Conservation (phyloP, 2,888 invertebrate genomes). For the Encarsia formosa region DNA sequence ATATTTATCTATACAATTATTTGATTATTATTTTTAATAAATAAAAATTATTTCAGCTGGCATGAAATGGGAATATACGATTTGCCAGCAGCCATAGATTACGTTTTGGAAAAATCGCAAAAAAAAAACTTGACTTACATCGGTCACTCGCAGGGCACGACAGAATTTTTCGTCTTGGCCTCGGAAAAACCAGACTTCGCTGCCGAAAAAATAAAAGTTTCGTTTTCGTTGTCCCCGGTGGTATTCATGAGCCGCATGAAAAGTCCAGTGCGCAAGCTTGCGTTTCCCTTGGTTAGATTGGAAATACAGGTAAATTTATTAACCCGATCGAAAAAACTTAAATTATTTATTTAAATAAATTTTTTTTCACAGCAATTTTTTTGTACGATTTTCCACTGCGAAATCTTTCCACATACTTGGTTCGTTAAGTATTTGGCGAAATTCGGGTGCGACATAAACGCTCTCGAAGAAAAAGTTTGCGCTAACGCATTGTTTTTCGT, state of each 20-base stretch:
- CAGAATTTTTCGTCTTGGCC: slow-evolving; percentile 68
- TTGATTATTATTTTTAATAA: too few relatives aligned
- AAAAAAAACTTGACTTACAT: slow-evolving; percentile 40
- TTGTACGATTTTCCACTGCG: slow-evolving; percentile 54
- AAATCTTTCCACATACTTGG: slow-evolving; percentile 62
- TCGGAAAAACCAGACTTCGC: slow-evolving; percentile 63
- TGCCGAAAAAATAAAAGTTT: slow-evolving; percentile 64
- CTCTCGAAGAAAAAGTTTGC: slow-evolving; percentile 59
- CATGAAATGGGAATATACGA: slow-evolving; percentile 87
- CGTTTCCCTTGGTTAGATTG: slow-evolving; percentile 66
- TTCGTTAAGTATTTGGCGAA: slow-evolving; percentile 61
- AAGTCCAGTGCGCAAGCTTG: slow-evolving; percentile 62
- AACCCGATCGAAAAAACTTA: not conserved
- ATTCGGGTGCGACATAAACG: slow-evolving; percentile 60
- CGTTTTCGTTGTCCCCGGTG: slow-evolving; percentile 65
- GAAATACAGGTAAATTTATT: too few relatives aligned
- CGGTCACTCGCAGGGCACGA: slow-evolving; percentile 59
- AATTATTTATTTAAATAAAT: not conserved
- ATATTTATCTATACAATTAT: too few relatives aligned
- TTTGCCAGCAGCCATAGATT: slow-evolving; percentile 64
- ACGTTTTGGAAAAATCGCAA: slow-evolving; percentile 53
- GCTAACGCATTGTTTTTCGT: slow-evolving; percentile 70
- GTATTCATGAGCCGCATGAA: slow-evolving; percentile 64
- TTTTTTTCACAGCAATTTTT: not conserved
- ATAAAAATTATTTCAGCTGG: slow-evolving; percentile 79